phyloP scores from a whole-genome alignment of 2,113 vertebrate species.

The Menura novaehollandiae region DNA sequence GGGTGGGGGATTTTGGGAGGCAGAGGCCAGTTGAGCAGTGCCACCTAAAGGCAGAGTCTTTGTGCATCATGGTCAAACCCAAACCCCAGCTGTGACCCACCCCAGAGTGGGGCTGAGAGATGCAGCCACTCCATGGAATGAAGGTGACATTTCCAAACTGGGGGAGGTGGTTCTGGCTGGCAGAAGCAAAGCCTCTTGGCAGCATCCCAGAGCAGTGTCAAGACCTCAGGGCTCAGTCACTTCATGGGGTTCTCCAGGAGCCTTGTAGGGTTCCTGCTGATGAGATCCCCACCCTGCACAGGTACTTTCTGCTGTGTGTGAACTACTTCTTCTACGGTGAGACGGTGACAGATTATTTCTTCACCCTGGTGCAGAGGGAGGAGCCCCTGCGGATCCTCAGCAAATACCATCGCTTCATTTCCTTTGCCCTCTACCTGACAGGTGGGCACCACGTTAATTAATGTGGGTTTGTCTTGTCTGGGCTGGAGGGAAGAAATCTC shows the following conservation, averaged over 20 bases:
- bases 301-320: constrained; percentile 97
- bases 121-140: not conserved
- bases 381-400: constrained; percentile 95
- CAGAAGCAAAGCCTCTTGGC: not conserved
- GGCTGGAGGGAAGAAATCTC: not conserved
- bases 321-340: constrained; percentile 99
- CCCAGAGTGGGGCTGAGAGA: not conserved
- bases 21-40: not conserved
- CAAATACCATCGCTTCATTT: constrained; percentile 98
- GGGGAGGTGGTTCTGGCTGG: not conserved
- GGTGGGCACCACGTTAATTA: constrained; percentile 55
- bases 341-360: constrained; percentile 97
- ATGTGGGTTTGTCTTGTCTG: not conserved
- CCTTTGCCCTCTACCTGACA: constrained; percentile 94
- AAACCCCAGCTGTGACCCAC: accelerated
- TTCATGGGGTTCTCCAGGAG: not conserved
- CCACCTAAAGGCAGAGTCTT: not conserved
- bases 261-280: not conserved
- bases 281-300: constrained; percentile 12
- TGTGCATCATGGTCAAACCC: not conserved
- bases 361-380: constrained; percentile 94
- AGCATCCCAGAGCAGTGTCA: no score
- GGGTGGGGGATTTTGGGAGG: accelerated
- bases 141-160: not conserved
- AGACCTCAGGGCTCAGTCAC: not conserved